A percentile compares a stretch with the other conserved stretches of the same genome.
phyloP scores from a whole-genome alignment of 2,888 invertebrate genomes.

The Bimastos eiseni region DNA sequence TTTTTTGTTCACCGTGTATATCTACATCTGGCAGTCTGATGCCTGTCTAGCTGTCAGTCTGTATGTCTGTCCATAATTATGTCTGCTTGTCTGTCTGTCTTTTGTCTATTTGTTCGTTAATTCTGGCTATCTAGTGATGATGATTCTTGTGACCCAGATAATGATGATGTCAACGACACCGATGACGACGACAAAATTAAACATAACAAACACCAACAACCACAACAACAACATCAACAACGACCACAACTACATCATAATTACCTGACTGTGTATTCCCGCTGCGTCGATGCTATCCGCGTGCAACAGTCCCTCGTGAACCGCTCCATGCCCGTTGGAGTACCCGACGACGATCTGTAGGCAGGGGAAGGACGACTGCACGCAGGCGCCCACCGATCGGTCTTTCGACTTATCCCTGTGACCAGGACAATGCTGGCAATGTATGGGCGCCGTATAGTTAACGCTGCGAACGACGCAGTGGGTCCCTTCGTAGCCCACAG shows the following conservation, averaged over 20 bases:
- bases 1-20: no score
- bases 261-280: slow-evolving; percentile 41
- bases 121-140: no score
- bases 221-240: neutral
- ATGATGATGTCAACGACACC: no score
- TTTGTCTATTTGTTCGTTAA: no score
- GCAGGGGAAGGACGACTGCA: slow-evolving; percentile 42
- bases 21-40: no score
- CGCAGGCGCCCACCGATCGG: slow-evolving; percentile 39
- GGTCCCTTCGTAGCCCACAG: slow-evolving; percentile 41
- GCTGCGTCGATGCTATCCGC: slow-evolving; percentile 46
- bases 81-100: no score
- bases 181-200: neutral
- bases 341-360: slow-evolving; percentile 42
- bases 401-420: slow-evolving; percentile 34
- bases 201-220: neutral
- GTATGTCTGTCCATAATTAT: no score
- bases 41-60: no score
- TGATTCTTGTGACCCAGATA: no score
- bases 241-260: neutral
- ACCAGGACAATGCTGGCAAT: slow-evolving; percentile 38
- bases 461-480: slow-evolving; percentile 40
- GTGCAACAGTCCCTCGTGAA: slow-evolving; percentile 43
- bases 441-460: slow-evolving; percentile 27
- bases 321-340: no score